Percentiles rank a stretch among this genome's conserved stretches.
These are phyloP conservation scores for Melinaea marsaeus DNA, from an alignment of 2,888 invertebrate genomes.

Conservation along the genomic window DNA sequence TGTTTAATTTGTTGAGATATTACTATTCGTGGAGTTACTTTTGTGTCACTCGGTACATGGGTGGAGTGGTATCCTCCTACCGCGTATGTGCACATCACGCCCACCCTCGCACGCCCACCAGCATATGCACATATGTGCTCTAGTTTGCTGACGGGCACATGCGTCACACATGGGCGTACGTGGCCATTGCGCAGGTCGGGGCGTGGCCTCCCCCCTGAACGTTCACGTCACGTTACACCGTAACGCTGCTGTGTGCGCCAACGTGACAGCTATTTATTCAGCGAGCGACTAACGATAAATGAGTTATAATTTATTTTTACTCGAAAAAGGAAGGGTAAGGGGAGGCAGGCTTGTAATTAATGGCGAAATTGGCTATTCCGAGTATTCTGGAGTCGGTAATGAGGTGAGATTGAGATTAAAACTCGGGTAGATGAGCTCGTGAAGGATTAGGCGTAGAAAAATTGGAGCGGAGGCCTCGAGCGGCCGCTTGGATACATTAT, in stretches of 20 bases:
- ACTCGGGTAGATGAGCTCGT: conserved; percentile 69
- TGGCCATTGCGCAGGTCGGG: conserved; percentile 63
- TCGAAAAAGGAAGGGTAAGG: conserved; percentile 70
- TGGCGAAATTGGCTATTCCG: conserved; percentile 75
- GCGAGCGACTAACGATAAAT: conserved; percentile 68
- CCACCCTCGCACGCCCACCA: conserved; percentile 59
- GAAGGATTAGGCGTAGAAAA: conserved; percentile 60
- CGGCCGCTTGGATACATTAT: conserved; percentile 36
- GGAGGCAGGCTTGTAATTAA: conserved; percentile 66
- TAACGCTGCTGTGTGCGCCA: conserved; percentile 51
- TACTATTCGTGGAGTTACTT: conserved; percentile 24
- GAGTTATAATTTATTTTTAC: conserved; percentile 78
- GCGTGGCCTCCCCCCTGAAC: conserved; percentile 60
- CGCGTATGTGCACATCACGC: conserved; percentile 48
- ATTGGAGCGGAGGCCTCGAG: conserved; percentile 31
- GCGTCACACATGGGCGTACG: conserved; percentile 60
- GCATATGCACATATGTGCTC: conserved; percentile 51
- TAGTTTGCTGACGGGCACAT: conserved; percentile 55
- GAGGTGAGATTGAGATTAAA: conserved; percentile 77
- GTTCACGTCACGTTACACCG: conserved; percentile 53
- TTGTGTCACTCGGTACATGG: conserved; percentile 21
- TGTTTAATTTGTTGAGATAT: conserved; percentile 33
- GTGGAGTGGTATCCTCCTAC: conserved; percentile 46
- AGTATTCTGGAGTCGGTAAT: conserved; percentile 73
- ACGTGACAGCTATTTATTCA: conserved; percentile 69